Evolutionary conservation across 2,113 vertebrate species (phyloP), one percentile per base, ranked within the genome.

Genomic region (Chaenogobius annularis): DNA sequence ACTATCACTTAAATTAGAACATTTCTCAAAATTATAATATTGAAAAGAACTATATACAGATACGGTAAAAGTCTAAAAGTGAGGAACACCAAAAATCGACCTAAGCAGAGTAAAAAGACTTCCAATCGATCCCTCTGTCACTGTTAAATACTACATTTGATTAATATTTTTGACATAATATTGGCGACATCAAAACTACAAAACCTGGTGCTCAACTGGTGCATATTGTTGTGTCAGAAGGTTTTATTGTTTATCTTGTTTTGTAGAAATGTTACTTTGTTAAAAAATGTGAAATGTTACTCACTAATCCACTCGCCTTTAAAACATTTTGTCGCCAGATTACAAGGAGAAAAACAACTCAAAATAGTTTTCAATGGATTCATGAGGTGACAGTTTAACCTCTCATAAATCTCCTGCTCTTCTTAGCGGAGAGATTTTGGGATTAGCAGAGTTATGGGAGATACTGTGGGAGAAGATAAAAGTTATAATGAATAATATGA

Each of bases 361-460:
- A 54, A 72, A 84, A 80, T 75, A 68, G 44, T 82, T 87, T 89
- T 89, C 79, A 55, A 5, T 50, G 23, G 19, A 72, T 69, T 76
- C 54, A 22, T 65, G 31, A 75, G 67, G 64, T 82, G 73, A 81
- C 84, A 73, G 83, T 83, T 85, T 77, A 83, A 84, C 78, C 85
- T 89, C 81, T 87, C 76, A 83, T 85, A 76, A 83, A 52, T 66
- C 50, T 68, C 70, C 64, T 15, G 68, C 67, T 31, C 15, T 71
- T 74, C 75, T 85, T 79, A 66, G 77, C 63, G 40, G 76, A 82
- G 68, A 81, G 83, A 84, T 80, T 71, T 69, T 31, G 4, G 83
- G 87, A 90, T 89, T 88, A 89, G 76, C 44, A 20, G 22, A 73
- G 48, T 85, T 13, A 59, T 66, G 74, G 79, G 87, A 82, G 78